Evolutionary conservation across 2,888 invertebrate species (phyloP).

Genomic region (Ditula angustiorana): DNA sequence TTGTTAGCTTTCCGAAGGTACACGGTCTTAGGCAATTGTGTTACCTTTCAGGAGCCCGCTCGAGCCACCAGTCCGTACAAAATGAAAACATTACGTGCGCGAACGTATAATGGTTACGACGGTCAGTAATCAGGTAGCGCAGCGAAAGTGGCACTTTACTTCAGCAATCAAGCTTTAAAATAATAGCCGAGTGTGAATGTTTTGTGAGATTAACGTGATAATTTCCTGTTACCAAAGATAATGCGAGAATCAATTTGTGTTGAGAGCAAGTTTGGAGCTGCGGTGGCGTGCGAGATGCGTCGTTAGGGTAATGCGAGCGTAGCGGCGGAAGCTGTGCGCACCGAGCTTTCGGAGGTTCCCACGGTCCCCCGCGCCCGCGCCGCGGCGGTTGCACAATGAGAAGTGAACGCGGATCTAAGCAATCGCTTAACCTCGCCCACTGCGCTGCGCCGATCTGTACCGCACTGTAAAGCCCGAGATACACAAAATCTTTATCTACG

Average conservation of each 20-base stretch:
- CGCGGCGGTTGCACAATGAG: constrained; percentile 78
- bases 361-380: constrained; percentile 68
- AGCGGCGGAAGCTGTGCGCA: constrained; percentile 80
- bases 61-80: constrained; percentile 44
- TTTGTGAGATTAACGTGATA: constrained; percentile 61
- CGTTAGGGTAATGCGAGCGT: constrained; percentile 76
- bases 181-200: constrained; percentile 47
- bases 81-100: constrained; percentile 27
- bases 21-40: constrained; percentile 23
- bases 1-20: constrained; percentile 62
- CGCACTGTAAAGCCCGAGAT: constrained; percentile 33
- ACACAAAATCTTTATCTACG: constrained; percentile 10
- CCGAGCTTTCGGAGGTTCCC: constrained; percentile 84
- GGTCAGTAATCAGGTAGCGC: constrained; percentile 28
- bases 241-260: constrained; percentile 74
- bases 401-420: constrained; percentile 86
- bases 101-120: constrained; percentile 9
- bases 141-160: constrained; percentile 39
- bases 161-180: constrained; percentile 38
- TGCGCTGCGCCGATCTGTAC: constrained; percentile 60
- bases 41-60: constrained; percentile 49
- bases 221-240: constrained; percentile 75
- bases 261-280: constrained; percentile 60
- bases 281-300: constrained; percentile 72
- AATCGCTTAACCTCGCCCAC: constrained; percentile 86